Percentiles rank a stretch among this genome's conserved stretches.
Evolutionary conservation across 2,113 vertebrate genomes (phyloP).

Genomic region (Rutilus rutilus): DNA sequence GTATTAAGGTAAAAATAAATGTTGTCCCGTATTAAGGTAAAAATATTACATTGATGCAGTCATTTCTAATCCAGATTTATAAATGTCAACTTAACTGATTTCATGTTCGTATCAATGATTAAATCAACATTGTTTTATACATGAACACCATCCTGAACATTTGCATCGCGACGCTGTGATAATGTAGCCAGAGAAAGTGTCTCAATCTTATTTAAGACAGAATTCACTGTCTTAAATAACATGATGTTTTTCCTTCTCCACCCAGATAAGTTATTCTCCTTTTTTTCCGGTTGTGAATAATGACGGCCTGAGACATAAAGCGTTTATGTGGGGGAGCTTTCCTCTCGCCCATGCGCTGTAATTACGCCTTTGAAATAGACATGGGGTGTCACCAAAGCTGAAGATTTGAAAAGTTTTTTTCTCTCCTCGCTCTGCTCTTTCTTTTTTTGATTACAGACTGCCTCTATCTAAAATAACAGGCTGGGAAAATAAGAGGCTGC

Average conservation of each 20-base stretch:
- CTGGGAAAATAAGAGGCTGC: slow-evolving; percentile 97
- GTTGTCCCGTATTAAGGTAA: neutral
- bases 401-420: slow-evolving; percentile 87
- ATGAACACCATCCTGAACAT: neutral
- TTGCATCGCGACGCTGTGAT: slow-evolving; percentile 18
- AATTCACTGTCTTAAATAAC: slow-evolving; percentile 48
- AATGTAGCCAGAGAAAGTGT: slow-evolving; percentile 23
- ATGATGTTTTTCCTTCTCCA: slow-evolving; percentile 43
- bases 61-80: neutral
- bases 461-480: slow-evolving; percentile 97
- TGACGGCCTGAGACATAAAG: slow-evolving; percentile 81
- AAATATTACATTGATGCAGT: neutral
- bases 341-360: slow-evolving; percentile 82
- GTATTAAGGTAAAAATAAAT: neutral
- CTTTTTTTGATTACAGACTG: slow-evolving; percentile 90
- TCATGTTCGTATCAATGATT: neutral
- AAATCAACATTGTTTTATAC: neutral
- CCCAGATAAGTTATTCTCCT: slow-evolving; percentile 57
- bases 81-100: neutral
- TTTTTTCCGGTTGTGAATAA: slow-evolving; percentile 68
- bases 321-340: slow-evolving; percentile 80
- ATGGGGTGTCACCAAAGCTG: slow-evolving; percentile 88
- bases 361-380: slow-evolving; percentile 95
- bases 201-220: slow-evolving; percentile 21
- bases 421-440: slow-evolving; percentile 49